These are phyloP conservation scores for Saguinus oedipus DNA, from an alignment of 2,797 vertebrate species.

Conservation along the genomic window DNA sequence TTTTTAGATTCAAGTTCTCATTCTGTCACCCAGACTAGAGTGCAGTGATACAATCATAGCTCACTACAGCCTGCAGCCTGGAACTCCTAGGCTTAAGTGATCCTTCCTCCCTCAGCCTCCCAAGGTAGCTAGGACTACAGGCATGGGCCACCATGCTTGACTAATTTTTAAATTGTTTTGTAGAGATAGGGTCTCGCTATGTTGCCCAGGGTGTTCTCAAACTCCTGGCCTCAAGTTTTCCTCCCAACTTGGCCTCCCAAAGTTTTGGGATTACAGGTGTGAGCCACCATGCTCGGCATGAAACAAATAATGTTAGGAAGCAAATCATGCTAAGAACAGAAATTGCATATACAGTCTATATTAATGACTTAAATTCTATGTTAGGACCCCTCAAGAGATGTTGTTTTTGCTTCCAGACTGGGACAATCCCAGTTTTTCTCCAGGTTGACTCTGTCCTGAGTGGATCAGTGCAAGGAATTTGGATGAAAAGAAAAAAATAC, in stretches of 20 bases:
- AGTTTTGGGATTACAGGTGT: neutral
- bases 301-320: neutral
- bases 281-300: neutral
- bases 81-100: neutral
- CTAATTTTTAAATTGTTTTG: neutral
- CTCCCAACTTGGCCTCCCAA: neutral
- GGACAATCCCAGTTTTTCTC: neutral
- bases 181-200: neutral
- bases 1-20: neutral
- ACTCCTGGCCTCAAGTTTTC: neutral
- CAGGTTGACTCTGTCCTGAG: neutral
- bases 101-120: neutral
- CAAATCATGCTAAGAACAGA: neutral
- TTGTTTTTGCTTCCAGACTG: neutral
- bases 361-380: conserved; percentile 1
- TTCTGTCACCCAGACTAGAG: neutral
- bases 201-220: neutral
- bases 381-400: neutral
- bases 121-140: neutral
- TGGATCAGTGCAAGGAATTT: neutral
- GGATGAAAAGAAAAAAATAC: neutral
- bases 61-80: neutral
- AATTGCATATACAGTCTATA: neutral
- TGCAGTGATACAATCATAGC: neutral
- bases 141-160: neutral